Percentiles rank a stretch among this genome's conserved stretches.
Conservation (phyloP, 30 jellyfish, hydroid and myxozoan genomes). For the Catostylus mosaicus region DNA sequence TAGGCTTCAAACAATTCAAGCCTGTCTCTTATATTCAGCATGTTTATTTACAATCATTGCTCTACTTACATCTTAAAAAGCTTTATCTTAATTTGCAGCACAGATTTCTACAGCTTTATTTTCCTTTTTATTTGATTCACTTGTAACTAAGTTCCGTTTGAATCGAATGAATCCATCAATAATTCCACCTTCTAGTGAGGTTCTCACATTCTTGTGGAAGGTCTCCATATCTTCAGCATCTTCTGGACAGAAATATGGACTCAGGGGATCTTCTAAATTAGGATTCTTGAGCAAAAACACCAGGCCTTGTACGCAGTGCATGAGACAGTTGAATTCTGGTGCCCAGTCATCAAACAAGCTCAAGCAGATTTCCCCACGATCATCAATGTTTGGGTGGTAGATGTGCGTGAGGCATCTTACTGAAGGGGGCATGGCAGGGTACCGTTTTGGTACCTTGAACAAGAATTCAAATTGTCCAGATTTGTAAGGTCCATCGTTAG, state of each 20-base stretch:
- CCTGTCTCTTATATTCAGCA: too few species aligned
- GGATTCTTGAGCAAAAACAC: constrained; percentile 83
- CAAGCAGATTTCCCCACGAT: constrained; percentile 90
- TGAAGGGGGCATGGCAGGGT: constrained; percentile 78
- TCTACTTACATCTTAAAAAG: too few species aligned
- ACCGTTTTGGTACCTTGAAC: constrained; percentile 63
- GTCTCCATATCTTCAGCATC: constrained; percentile 69
- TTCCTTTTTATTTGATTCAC: neutral
- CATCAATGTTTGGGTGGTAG: constrained; percentile 96
- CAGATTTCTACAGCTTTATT: neutral
- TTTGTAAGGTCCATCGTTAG: constrained; percentile 82
- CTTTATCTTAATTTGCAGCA: neutral
- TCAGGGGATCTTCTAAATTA: constrained; percentile 89
- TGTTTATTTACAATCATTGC: too few species aligned
- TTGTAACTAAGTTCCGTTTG: constrained; percentile 39
- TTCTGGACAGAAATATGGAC: constrained; percentile 95
- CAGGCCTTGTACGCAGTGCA: constrained; percentile 83
- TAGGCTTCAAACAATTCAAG: too few species aligned
- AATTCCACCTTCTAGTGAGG: constrained; percentile 77
- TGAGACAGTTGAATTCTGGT: constrained; percentile 51
- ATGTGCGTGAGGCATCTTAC: constrained; percentile 71
- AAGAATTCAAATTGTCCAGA: constrained; percentile 75
- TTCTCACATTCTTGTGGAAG: constrained; percentile 71
- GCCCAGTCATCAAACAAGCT: constrained; percentile 93
- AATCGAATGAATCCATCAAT: constrained; percentile 75